Percentiles rank a stretch among this genome's conserved stretches.
Conservation (phyloP, 1,140 invertebrate species). For the Cepaea nemoralis region DNA sequence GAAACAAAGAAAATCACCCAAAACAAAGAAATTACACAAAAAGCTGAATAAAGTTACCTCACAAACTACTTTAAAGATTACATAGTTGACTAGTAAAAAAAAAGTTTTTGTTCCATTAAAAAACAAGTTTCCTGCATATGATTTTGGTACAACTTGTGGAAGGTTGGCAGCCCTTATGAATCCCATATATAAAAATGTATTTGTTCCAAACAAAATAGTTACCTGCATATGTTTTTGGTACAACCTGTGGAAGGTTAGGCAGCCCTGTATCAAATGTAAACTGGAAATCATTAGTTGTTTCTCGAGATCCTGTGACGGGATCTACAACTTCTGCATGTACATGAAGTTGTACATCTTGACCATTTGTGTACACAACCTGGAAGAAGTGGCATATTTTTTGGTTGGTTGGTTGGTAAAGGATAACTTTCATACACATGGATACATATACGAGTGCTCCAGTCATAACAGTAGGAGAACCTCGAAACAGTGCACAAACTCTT, state of each 20-base stretch:
- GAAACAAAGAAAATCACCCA: too few relatives aligned
- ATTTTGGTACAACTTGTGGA: neutral
- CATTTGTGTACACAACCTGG: conserved; percentile 80
- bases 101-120: neutral
- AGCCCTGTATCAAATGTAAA: conserved; percentile 78
- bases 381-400: too few relatives aligned
- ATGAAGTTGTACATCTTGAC: conserved; percentile 77
- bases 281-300: conserved; percentile 84
- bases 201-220: conserved; percentile 31
- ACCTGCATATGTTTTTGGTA: conserved; percentile 82
- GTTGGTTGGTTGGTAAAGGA: too few relatives aligned
- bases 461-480: too few relatives aligned
- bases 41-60: too few relatives aligned
- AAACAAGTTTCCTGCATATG: too few relatives aligned
- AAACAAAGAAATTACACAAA: too few relatives aligned
- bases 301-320: conserved; percentile 74
- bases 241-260: conserved; percentile 73
- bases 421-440: too few relatives aligned
- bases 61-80: neutral
- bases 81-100: neutral
- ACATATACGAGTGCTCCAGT: too few relatives aligned
- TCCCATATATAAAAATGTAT: neutral
- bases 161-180: neutral
- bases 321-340: conserved; percentile 81
- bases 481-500: too few relatives aligned